Base-by-base conservation (phyloP, 2,888 invertebrate species). In the Liopterus haemorrhoidalis region DNA sequence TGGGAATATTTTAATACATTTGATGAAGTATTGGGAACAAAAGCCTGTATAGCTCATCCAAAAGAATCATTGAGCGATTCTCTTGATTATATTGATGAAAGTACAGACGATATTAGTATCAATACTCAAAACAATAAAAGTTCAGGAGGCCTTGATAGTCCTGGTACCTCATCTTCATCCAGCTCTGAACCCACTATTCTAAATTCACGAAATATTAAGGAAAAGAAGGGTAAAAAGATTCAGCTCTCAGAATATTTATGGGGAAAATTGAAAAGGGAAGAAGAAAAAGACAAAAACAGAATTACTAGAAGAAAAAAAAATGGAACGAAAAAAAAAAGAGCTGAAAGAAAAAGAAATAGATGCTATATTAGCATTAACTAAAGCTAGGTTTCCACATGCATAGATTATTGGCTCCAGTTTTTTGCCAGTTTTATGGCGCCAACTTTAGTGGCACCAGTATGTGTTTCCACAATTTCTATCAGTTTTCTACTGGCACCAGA, bases 261-360 rank as follows among this genome's bases (percentile, higher is more conserved):
- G 3, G 15, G 15, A 5, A 28, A 28, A 28, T 28, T 28, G 2
- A 28, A 28, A 28, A 4, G 15, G 2, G 28, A 28, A 28, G 3
- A 28, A 28, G 28, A 28, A 28, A 28, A 28, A 28, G 28, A 28
- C 12, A 15, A 28, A 28, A 5, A 28, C 12, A 12, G 5, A 9
- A 28, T 28, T 12, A 15, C 5, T 2, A 28, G 3, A 5, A 2
- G 14, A 27, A 27, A 28, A 5, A 28, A 28, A 15, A 28, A 28
- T 14, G 12, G 2, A 15, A 15, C 12, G 28, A 5, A 28, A 28
- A 28, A 4, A 28, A 28, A 28, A 8, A 12, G 12, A 22, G 15
- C 15, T 28, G 5, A 28, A 28, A 28, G 28, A 28, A 28, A 28
- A 28, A 28, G 28, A 28, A 28, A 28, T 28, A 14, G 28, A 28